Evolutionary conservation across 2,113 vertebrate genomes (phyloP), one percentile per base, ranked within the genome.

Genomic region (Hippopotamus amphibius): DNA sequence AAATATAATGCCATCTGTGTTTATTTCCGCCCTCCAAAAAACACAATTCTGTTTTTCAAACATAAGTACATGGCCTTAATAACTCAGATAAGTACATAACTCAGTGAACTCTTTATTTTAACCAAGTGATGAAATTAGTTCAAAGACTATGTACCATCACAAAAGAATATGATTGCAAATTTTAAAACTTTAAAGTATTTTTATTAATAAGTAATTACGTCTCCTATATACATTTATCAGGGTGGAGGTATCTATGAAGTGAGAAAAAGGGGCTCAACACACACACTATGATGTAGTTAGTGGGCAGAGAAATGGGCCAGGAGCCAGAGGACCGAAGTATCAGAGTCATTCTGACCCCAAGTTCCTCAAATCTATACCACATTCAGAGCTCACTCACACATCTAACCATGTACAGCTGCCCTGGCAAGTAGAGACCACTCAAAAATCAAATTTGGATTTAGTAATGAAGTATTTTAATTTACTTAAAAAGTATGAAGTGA

Each of bases 1-100:
- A 94, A 97, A 96, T 98, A 97, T 96, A 97, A 97, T 88, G 46
- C 71, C 94, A 97, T 95, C 82, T 88, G 84, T 92, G 92, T 96
- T 97, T 94, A 88, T 87, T 96, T 97, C 28, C 76, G 88, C 53
- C 7, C 74, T 94, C 55, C 8, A 26, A 28, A 71, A 96, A 97
- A 65, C 26, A 88, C 43, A 87, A 77, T 71, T 92, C 92, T 30
- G 33, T 71, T 57, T 26, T 37, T 17, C 8, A 57, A 50, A 26
- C 16, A 24, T 72, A 94, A 83, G 21, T n/a, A 30, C 68, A 59
- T 46, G 43, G 14, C 82, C 26, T 41, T 92, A 83, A 83, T 82
- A 87, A 95, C 24, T 41, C 48, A 53, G 6, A 93, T 71, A 57
- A 82, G 61, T 76, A 24, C 11, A 41, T n/a, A 28, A 50, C 46